These are phyloP conservation scores for Scytalopus superciliaris DNA, from an alignment of 2,113 vertebrate genomes.

Conservation along the genomic window DNA sequence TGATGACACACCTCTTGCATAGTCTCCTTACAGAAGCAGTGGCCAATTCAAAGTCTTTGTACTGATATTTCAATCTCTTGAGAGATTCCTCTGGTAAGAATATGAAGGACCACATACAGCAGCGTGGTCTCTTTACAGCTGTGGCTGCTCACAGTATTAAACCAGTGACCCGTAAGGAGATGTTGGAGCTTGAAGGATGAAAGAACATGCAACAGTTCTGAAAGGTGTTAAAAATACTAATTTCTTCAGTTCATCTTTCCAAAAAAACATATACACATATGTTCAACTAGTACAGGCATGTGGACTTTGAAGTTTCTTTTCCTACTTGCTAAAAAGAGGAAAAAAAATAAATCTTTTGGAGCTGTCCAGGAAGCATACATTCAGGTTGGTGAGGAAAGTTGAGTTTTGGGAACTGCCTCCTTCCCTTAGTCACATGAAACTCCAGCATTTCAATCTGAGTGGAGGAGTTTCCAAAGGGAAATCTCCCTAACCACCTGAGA, in stretches of 20 bases:
- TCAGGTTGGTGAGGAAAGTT: background rate
- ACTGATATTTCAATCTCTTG: background rate
- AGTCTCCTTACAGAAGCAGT: background rate
- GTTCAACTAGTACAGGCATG: background rate
- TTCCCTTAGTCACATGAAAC: background rate
- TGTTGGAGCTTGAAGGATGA: background rate
- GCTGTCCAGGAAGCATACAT: background rate
- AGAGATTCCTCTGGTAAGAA: background rate
- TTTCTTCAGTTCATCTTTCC: background rate
- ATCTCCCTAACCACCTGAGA: background rate
- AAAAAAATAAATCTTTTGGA: background rate
- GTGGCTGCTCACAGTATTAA: background rate
- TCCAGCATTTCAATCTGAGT: background rate
- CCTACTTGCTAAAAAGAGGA: background rate
- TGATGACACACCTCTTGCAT: rapidly evolving
- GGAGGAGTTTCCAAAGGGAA: background rate
- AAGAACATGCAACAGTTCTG: background rate
- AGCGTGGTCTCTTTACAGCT: background rate
- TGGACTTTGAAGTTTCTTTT: background rate
- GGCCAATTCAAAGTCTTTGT: background rate
- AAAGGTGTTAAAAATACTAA: background rate
- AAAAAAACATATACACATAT: background rate
- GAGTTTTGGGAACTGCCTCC: background rate
- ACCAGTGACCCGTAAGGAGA: background rate
- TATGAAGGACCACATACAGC: rapidly evolving